Conservation (phyloP, 2,113 vertebrate species). For the Candoia aspera region DNA sequence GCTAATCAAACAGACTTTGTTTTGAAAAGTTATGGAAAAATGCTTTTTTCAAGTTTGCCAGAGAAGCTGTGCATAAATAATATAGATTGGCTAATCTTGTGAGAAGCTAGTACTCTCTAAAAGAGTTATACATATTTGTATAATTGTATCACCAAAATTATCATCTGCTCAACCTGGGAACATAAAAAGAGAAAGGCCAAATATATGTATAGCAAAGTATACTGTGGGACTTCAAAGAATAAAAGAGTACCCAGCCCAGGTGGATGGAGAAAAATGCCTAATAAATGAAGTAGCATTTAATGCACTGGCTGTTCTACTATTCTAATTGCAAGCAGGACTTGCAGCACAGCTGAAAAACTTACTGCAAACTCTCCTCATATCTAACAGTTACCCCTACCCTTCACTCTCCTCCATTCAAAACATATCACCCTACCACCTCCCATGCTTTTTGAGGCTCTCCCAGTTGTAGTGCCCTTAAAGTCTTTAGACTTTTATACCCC, state of each 20-base stretch:
- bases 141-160: neutral
- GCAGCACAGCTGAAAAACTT: neutral
- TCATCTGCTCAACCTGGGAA: neutral
- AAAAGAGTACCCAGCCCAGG: neutral
- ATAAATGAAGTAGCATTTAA: neutral
- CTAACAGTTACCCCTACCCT: neutral
- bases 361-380: neutral
- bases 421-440: neutral
- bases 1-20: neutral
- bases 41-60: neutral
- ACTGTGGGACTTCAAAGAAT: neutral
- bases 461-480: slow-evolving; percentile 49
- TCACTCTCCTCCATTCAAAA: neutral
- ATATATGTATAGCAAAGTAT: neutral
- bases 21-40: neutral
- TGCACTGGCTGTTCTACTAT: neutral
- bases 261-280: neutral
- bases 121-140: neutral
- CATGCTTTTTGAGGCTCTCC: neutral
- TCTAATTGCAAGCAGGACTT: neutral
- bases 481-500: slow-evolving; percentile 24
- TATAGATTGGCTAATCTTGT: neutral
- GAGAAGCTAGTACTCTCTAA: neutral
- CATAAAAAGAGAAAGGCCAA: neutral
- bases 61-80: neutral